Conservation (phyloP, 1,140 invertebrate species). For the Ctenoplectra terminalis region DNA sequence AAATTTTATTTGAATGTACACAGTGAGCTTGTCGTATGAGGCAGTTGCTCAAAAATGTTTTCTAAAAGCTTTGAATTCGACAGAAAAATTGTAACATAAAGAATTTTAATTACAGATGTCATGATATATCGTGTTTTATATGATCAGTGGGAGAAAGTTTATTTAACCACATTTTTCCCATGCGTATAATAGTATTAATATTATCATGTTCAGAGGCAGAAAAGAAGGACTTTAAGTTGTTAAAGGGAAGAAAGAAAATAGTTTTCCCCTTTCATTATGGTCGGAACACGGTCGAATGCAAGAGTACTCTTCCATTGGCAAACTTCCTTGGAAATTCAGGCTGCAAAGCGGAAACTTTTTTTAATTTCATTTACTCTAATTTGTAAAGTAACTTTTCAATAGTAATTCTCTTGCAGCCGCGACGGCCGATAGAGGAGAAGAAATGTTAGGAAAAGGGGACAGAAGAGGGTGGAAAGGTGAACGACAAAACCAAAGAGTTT, state of each 20-base stretch:
- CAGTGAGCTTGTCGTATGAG: no score
- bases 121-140: no score
- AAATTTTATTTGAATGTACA: no score
- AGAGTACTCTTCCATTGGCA: constrained; percentile 72
- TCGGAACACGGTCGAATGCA: constrained; percentile 74
- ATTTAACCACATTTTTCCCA: background rate
- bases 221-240: constrained; percentile 32
- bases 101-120: no score
- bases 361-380: constrained; percentile 81
- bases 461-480: constrained; percentile 9
- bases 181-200: constrained; percentile 37
- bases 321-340: constrained; percentile 77
- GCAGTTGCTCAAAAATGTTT: no score
- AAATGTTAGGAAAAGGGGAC: background rate
- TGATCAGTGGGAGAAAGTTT: no score
- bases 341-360: constrained; percentile 76
- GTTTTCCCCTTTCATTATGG: constrained; percentile 75
- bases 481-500: constrained; percentile 54
- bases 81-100: no score
- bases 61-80: no score
- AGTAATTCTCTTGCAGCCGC: constrained; percentile 71
- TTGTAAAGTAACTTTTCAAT: constrained; percentile 79
- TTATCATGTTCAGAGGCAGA: constrained; percentile 7
- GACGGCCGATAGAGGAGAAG: constrained; percentile 35
- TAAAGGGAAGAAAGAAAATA: constrained; percentile 57